Percentiles rank a stretch among this genome's conserved stretches.
These are phyloP conservation scores for Tympanuchus pallidicinctus DNA, from an alignment of 2,113 vertebrate genomes.

Conservation along the genomic window DNA sequence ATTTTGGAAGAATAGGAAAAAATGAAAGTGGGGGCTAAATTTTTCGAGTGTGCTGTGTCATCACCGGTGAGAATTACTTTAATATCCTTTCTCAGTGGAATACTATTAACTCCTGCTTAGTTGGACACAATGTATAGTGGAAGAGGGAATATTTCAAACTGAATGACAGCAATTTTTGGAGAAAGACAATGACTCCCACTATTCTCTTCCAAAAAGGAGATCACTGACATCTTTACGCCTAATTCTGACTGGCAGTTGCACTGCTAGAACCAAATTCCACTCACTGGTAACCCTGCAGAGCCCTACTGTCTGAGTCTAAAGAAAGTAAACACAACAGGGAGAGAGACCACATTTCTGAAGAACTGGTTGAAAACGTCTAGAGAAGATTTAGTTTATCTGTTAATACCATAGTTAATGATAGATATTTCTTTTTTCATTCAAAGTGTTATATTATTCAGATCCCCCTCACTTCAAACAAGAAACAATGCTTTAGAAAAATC, in stretches of 20 bases:
- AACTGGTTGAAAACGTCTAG: not conserved
- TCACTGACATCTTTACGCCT: not conserved
- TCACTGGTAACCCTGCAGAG: not conserved
- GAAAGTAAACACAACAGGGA: not conserved
- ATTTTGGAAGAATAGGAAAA: slow-evolving; percentile 36
- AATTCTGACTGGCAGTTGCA: not conserved
- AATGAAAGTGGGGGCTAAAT: slow-evolving; percentile 35
- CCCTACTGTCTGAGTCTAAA: not conserved
- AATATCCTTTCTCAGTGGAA: slow-evolving; percentile 13
- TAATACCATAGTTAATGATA: not conserved
- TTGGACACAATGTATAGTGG: not conserved
- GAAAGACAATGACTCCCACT: not conserved
- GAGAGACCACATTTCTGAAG: not conserved
- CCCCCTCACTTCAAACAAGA: not conserved
- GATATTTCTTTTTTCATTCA: not conserved
- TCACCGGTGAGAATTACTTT: slow-evolving; percentile 10
- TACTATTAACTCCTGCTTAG: slow-evolving; percentile 36
- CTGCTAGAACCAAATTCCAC: not conserved
- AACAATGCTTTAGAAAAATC: not conserved
- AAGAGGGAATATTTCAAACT: slow-evolving; percentile 23
- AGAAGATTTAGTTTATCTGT: not conserved
- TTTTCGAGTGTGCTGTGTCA: slow-evolving; percentile 46
- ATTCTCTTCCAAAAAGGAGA: not conserved
- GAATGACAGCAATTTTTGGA: slow-evolving; percentile 9
- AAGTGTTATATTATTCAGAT: not conserved